A percentile compares a stretch with the other conserved stretches of the same genome.
Conservation (phyloP, 2,888 invertebrate species). For the Byasa hedistus region DNA sequence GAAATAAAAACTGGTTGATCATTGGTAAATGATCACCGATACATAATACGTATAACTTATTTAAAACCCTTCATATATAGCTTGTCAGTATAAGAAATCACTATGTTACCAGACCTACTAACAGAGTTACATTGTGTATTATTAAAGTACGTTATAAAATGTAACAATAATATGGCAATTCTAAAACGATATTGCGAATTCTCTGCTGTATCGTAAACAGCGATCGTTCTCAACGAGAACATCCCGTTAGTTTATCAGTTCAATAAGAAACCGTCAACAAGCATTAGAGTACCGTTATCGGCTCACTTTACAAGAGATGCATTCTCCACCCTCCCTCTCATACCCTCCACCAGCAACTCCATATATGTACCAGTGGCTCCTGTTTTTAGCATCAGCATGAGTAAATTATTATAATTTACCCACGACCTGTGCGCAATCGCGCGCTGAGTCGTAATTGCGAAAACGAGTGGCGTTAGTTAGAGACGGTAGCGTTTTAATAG, state of each 20-base stretch:
- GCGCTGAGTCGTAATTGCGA: slow-evolving; percentile 28
- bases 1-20: too few species aligned
- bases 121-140: neutral
- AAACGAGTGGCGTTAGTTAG: slow-evolving; percentile 14
- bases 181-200: neutral
- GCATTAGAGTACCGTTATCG: slow-evolving; percentile 15
- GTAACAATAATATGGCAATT: neutral
- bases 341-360: neutral
- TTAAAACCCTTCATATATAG: too few species aligned
- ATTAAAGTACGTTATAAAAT: neutral
- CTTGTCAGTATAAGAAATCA: too few species aligned
- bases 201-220: neutral
- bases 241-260: slow-evolving; percentile 16
- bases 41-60: too few species aligned
- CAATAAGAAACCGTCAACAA: slow-evolving; percentile 9
- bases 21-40: too few species aligned
- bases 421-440: slow-evolving; percentile 36
- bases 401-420: slow-evolving; percentile 37
- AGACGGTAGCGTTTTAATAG: slow-evolving; percentile 26
- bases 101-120: too few species aligned
- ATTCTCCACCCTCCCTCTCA: slow-evolving; percentile 9
- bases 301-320: slow-evolving; percentile 11
- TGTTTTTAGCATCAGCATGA: slow-evolving; percentile 32
- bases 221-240: slow-evolving; percentile 5
- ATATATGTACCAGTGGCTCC: slow-evolving; percentile 16